Base-by-base conservation (phyloP, 2,888 invertebrate genomes). In the Hartigia nigra region DNA sequence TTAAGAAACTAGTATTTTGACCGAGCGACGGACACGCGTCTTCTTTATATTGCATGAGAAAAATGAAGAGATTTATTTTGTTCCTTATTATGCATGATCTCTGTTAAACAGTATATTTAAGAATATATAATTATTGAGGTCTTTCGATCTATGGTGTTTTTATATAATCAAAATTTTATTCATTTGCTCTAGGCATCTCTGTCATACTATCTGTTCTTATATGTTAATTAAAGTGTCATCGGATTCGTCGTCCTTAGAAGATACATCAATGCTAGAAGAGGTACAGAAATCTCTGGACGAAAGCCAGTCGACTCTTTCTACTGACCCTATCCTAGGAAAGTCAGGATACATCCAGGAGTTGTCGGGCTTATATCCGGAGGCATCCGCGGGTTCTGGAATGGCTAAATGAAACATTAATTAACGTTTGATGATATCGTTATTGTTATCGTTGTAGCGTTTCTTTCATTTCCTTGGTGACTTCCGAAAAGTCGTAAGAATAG, bases 241-340 rank as follows among this genome's bases (percentile, higher is more conserved):
- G 34, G 87, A 89, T 75, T 87, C 89, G 55, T 90, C 91, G 31
- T 88, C 89, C 3, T 83, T 86, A 32, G 91, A 90, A 82, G 90
- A 91, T 77, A 85, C 86, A 76, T 89, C 89, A 39, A 78, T 87
- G 70, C 76, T 89, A 75, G 87, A 88, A 78, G 88, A 89, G 32
- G 81, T 83, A 72, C 81, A 84, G 9, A 88, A 85, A 76, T 83
- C 84, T 55, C 76, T 82, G 77, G 82, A 80, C 35, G 84, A 79
- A 37, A 83, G 81, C 39, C 80, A 81, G 37, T 80, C 82, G 11
- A 81, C 80, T 76, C 80, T 77, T 74, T 80, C 82, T 31, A 75
- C 78, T 35, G 85, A 85, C 78, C 83, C 84, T 23, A 72, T 81
- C 74, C 70, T 82, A 34, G 79, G 82, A 70, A 83, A 84, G 74